Base-by-base conservation (phyloP, 2,797 vertebrate species). In the Echiichthys vipera region DNA sequence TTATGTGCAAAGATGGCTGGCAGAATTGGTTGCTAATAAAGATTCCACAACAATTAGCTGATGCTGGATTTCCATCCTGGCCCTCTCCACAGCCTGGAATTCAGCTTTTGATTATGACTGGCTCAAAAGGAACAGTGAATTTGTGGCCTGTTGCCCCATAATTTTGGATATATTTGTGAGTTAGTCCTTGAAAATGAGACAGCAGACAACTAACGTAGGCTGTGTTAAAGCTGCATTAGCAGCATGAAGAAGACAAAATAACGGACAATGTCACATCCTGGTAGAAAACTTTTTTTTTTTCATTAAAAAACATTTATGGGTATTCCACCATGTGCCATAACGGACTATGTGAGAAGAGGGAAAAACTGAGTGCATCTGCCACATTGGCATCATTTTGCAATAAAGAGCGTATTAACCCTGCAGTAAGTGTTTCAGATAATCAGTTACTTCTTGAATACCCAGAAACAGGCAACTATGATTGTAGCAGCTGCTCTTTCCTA, bases 41-140 rank as follows among this genome's bases (percentile, higher is more conserved):
- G 80, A 78, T 80, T 73, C 64, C 68, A 76, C 30, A 59, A 53
- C 46, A 72, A 72, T 46, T 51, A 64, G 34, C 64, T 43, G 47
- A 65, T 47, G 59, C n/a, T 68, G 53, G 47, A 54, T 83, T 81
- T 79, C 55, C 57, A 76, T 49, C n/a, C 51, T 36, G 42, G n/a
- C 34, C 36, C 9, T 49, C 17, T 49, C 59, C 40, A 72, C 30
- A 62, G 50, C 27, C 67, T 77, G 45, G 15, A 71, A 68, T 55
- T 62, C 10, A 58, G 25, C 18, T 73, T 72, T 57, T 74, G 61
- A 74, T 67, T 42, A 47, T 34, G 40, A 72, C 65, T 58, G 32
- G n/a, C 27, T 70, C 34, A 57, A 55, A 63, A 24, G 40, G 4
- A 76, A 51, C 37, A 53, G 36, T 27, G 9, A 74, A 75, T 37